These are phyloP conservation scores for Stegana nigrithorax DNA, from an alignment of 2,888 invertebrate genomes.

Conservation along the genomic window DNA sequence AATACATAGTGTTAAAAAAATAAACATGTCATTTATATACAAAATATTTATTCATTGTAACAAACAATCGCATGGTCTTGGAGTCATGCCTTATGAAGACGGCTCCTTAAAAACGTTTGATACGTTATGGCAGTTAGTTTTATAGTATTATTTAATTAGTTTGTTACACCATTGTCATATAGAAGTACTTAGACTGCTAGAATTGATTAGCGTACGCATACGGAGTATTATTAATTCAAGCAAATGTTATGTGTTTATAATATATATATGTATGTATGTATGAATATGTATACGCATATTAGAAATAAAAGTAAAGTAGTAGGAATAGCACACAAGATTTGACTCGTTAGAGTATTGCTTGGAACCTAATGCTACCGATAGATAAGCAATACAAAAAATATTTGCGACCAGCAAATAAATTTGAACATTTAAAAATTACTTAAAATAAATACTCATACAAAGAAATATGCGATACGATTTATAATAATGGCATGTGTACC, in stretches of 20 bases:
- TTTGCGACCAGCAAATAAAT: too few species aligned
- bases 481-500: background rate
- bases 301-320: background rate
- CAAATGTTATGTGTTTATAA: background rate
- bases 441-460: background rate
- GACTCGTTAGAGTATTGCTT: conserved; percentile 10
- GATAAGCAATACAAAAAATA: conserved; percentile 2
- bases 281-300: background rate
- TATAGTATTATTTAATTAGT: too few species aligned
- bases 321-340: conserved; percentile 12
- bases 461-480: background rate
- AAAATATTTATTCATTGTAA: background rate
- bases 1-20: conserved; percentile 6
- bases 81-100: background rate
- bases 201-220: too few species aligned
- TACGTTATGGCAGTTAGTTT: background rate
- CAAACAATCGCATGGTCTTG: too few species aligned
- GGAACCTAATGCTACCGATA: background rate
- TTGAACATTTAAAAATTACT: background rate
- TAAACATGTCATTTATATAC: background rate
- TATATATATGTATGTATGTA: background rate
- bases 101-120: background rate
- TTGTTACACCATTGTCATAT: background rate
- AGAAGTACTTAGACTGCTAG: too few species aligned
- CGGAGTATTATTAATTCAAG: background rate